Evolutionary conservation across 1,140 invertebrate species (phyloP), one percentile per base, ranked within the genome.

Genomic region (Heliothis subflexa): DNA sequence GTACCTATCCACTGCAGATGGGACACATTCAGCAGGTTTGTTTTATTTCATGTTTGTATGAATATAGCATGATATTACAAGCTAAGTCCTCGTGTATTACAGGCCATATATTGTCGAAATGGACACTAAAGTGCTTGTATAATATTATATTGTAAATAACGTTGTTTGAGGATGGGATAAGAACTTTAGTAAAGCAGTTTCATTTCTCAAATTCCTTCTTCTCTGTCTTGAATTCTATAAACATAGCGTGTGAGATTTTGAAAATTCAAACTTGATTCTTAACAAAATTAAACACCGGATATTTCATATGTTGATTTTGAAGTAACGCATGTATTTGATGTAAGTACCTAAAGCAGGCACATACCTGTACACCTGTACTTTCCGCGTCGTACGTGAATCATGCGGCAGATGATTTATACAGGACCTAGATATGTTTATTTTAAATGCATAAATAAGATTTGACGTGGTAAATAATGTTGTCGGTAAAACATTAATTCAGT

Each of bases 21-120:
- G 33, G 49, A 73, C 52, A 72, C 71, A 47, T 47, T 73, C 13
- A 49, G 47, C 55, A 70, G 61, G 28, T 62, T 62, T 62, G 59
- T 62, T 62, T 45, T 62, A 62, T 62, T 62, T 25, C 21, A 50
- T 28, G 66, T 3, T 14, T 66, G 62, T 66, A 47, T 47, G 62
- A 66, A 12, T 28, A 52, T 28, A 52, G 13, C 66, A 25, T 25
- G 21, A 25, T 68, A 70, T 66, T 47, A 47, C 62, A 66, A 13
- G 62, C 62, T 21, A 66, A 66, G 10, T 47, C 40, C 11, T 47
- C 18, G 40, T 66, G 40, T 45, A 55, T 21, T 55, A 18, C 18
- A 18, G 16, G 33, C 33, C 5, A 40, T 40, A 40, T 40, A 40
- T 40, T 40, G 33, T 40, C 33, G 33, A 40, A 40, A 40, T 40